These are phyloP conservation scores for Cephalopholis sonnerati DNA, from an alignment of 2,113 vertebrate genomes.

Conservation along the genomic window DNA sequence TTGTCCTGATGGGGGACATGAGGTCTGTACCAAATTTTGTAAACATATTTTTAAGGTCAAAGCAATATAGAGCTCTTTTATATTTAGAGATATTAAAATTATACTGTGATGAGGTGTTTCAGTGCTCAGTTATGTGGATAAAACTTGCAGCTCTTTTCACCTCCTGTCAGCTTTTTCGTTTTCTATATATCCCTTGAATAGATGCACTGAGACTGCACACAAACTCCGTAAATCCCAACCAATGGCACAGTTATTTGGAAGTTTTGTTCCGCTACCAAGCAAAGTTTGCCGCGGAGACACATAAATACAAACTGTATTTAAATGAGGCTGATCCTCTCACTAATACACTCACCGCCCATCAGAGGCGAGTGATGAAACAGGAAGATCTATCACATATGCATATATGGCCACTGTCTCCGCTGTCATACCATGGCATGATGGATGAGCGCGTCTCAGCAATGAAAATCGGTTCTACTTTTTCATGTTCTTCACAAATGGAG, in stretches of 20 bases:
- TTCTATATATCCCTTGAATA: neutral
- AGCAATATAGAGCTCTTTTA: neutral
- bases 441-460: conserved; percentile 34
- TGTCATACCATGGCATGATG: conserved; percentile 44
- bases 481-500: conserved; percentile 56
- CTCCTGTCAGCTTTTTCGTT: neutral
- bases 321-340: conserved; percentile 6
- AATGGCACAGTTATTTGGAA: neutral
- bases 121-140: neutral
- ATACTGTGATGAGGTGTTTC: neutral
- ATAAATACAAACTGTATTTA: conserved; percentile 6
- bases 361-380: conserved; percentile 14
- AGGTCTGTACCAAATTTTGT: neutral
- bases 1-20: neutral
- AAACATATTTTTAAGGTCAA: neutral
- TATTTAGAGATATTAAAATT: neutral
- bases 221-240: neutral
- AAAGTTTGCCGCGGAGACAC: neutral
- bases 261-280: neutral
- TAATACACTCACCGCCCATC: conserved; percentile 12
- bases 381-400: conserved; percentile 26
- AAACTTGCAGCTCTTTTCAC: neutral
- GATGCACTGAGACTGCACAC: neutral
- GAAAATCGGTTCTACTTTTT: conserved; percentile 46
- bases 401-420: conserved; percentile 23